Conservation (phyloP, 2,888 invertebrate genomes). For the Pristionchus mayeri region DNA sequence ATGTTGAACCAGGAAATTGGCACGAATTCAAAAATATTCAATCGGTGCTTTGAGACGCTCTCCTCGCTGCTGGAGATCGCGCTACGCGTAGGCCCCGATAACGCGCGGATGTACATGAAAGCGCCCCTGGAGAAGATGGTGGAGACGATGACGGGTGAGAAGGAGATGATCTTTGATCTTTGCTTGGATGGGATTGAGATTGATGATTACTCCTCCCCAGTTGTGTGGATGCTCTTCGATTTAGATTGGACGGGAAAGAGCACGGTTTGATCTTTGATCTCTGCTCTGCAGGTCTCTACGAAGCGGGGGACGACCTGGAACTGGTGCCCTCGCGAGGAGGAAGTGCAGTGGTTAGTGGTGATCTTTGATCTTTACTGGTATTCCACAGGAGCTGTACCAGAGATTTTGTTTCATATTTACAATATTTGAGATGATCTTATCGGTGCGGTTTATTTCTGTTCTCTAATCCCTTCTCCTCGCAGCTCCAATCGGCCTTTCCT, state of each 20-base stretch:
- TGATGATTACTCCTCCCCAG: too few relatives aligned
- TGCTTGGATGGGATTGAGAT: neutral
- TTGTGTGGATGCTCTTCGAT: too few relatives aligned
- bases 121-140: conserved; percentile 67
- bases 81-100: conserved; percentile 79
- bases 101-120: conserved; percentile 73
- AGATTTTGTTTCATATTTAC: too few relatives aligned
- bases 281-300: conserved; percentile 53
- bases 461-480: neutral
- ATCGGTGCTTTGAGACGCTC: conserved; percentile 49
- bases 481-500: conserved; percentile 58
- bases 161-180: neutral
- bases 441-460: too few relatives aligned
- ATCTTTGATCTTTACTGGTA: neutral
- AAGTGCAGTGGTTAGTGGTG: conserved; percentile 38
- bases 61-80: conserved; percentile 78
- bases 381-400: too few relatives aligned
- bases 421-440: too few relatives aligned
- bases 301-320: conserved; percentile 58
- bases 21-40: neutral
- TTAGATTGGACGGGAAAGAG: neutral
- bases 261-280: neutral
- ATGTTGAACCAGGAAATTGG: neutral
- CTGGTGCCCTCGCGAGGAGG: neutral
- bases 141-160: conserved; percentile 62